Evolutionary conservation across 2,113 vertebrate genomes (phyloP), one percentile per base, ranked within the genome.

Genomic region (Oxygymnocypris stewartii): DNA sequence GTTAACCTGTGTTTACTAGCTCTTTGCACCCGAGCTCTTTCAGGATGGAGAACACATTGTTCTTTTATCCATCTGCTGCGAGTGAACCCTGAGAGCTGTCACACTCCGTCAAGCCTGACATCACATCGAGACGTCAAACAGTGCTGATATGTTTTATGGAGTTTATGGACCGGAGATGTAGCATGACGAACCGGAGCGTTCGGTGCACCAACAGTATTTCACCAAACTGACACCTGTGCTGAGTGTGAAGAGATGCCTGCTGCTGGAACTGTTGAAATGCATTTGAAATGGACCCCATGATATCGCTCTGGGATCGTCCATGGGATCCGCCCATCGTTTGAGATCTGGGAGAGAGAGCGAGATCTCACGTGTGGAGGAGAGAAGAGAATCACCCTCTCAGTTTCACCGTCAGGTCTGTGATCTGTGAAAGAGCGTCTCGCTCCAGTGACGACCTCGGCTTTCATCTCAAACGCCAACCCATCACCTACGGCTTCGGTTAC

Each of bases 361-460:
- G 88, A 88, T 90, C 77, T 87, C 18, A 47, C 82, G 35, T 67
- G 90, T 90, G 87, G 90, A 89, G 85, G 16, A 59, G 31, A 85
- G 87, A 91, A 79, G 87, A 88, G 90, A 90, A 81, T 88, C 82
- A 79, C 69, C 78, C 85, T 92, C 90, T 92, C 91, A 84, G 92
- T 93, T 94, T 89, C 92, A 92, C 85, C 61, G 63, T 71, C 86
- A 87, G 84, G 84, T 90, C 86, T 92, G 87, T 91, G 92, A 94
- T 93, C 90, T 91, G 87, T 90, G 80, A 86, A 84, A 89, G 79
- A 67, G 57, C 81, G 92, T 92, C 88, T 86, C 83, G 88, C 91
- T 92, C 82, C 88, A 88, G 82, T 90, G 90, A 87, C 75, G 76
- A 63, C 67, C 54, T 59, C 87, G 31, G 86, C 87, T 92, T 92